phyloP scores from a whole-genome alignment of 2,797 vertebrate species.

The Chaetophractus vellerosus region DNA sequence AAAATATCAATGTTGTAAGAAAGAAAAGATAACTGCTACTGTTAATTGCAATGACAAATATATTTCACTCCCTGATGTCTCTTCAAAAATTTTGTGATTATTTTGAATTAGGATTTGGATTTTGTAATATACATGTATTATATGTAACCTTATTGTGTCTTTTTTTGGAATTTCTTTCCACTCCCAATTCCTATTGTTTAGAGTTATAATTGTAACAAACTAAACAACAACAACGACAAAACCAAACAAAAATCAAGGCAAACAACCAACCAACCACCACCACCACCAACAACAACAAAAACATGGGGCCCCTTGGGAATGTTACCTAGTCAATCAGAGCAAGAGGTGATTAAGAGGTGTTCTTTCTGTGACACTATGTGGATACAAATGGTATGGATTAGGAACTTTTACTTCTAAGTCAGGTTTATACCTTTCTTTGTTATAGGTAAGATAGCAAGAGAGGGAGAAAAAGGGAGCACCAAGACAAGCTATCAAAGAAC shows the following conservation, averaged over 20 bases:
- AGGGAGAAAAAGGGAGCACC: background rate
- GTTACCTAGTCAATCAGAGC: slow-evolving; percentile 34
- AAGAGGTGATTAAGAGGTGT: background rate
- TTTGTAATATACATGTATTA: background rate
- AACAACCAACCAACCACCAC: background rate
- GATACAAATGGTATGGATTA: background rate
- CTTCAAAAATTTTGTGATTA: slow-evolving; percentile 44
- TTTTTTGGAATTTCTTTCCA: slow-evolving; percentile 43
- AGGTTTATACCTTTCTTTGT: slow-evolving; percentile 16
- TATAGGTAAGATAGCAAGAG: slow-evolving; percentile 9
- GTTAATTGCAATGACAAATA: background rate
- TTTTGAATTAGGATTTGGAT: background rate
- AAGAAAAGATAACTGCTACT: slow-evolving; percentile 30
- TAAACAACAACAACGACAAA: background rate
- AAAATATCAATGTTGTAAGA: slow-evolving; percentile 33
- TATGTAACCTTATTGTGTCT: slow-evolving; percentile 21
- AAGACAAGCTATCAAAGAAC: background rate
- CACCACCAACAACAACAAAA: slow-evolving; percentile 12
- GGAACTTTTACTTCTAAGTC: background rate
- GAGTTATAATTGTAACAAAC: slow-evolving; percentile 19
- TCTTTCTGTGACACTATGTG: slow-evolving; percentile 29
- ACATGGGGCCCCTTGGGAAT: background rate
- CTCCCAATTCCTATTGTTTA: background rate
- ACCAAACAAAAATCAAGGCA: slow-evolving; percentile 27
- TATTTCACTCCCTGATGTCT: slow-evolving; percentile 35